Evolutionary conservation across 2,797 vertebrate genomes (phyloP).

Genomic region (Cygnus olor): DNA sequence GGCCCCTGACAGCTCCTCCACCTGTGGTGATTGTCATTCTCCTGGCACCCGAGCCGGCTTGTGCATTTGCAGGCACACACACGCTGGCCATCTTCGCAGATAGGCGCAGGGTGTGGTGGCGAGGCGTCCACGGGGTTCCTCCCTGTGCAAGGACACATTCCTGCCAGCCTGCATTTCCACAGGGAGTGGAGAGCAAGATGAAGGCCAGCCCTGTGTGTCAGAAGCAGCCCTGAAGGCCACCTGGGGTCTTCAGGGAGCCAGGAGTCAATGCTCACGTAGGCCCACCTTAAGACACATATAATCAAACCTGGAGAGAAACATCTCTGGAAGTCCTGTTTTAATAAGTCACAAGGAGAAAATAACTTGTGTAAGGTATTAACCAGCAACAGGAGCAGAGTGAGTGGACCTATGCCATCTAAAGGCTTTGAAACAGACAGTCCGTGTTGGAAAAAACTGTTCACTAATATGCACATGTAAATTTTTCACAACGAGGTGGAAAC

Average conservation of each 20-base stretch:
- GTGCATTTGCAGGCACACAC: not conserved
- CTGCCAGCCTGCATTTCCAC: not conserved
- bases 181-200: not conserved
- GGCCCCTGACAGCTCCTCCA: not conserved
- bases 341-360: not conserved
- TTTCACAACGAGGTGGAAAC: constrained; percentile 33
- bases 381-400: not conserved
- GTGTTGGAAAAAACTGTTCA: not conserved
- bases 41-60: not conserved
- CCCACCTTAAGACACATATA: not conserved
- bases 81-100: not conserved
- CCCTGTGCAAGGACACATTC: not conserved
- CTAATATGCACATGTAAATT: not conserved
- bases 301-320: not conserved
- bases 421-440: not conserved
- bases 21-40: not conserved
- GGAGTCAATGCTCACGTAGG: not conserved
- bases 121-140: not conserved
- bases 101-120: not conserved
- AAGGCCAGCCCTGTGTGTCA: not conserved
- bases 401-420: not conserved
- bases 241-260: not conserved
- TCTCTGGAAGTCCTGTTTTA: not conserved
- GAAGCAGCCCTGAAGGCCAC: not conserved
- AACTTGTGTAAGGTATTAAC: not conserved